Percentiles rank a stretch among this genome's conserved stretches.
Evolutionary conservation across 2,888 invertebrate species (phyloP).

Genomic region (Dolichomitus sp.): DNA sequence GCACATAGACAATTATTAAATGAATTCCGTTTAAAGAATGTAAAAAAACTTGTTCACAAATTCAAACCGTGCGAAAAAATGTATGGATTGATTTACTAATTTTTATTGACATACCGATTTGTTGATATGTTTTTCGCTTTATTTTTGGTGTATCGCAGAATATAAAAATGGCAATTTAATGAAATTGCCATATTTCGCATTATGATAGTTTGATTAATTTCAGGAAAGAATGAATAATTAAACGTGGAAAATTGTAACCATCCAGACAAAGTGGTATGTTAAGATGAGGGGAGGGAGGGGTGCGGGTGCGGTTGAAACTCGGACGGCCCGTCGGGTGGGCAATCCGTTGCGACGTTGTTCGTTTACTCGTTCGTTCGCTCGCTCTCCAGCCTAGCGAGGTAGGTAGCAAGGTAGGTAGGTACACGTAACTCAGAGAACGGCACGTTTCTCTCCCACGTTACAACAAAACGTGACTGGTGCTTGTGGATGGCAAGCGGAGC

Average conservation of each 20-base stretch:
- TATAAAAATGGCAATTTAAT: too few relatives aligned
- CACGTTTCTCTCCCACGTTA: slow-evolving; percentile 66
- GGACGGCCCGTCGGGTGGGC: slow-evolving; percentile 19
- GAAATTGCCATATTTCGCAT: too few relatives aligned
- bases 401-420: neutral
- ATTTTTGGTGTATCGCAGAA: too few relatives aligned
- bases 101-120: too few relatives aligned
- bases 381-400: slow-evolving; percentile 11
- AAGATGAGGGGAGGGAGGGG: neutral
- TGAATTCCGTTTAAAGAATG: too few relatives aligned
- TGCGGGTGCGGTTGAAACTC: neutral
- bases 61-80: too few relatives aligned
- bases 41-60: too few relatives aligned
- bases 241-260: neutral
- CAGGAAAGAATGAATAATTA: neutral
- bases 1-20: too few relatives aligned
- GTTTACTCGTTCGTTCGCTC: slow-evolving; percentile 10
- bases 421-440: slow-evolving; percentile 61
- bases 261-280: neutral
- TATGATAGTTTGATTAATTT: neutral
- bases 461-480: slow-evolving; percentile 78
- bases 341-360: slow-evolving; percentile 31
- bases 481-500: slow-evolving; percentile 70
- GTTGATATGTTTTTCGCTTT: too few relatives aligned
- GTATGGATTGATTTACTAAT: too few relatives aligned